Conservation (phyloP, 2,797 vertebrate species). For the Bothrops alternatus region DNA sequence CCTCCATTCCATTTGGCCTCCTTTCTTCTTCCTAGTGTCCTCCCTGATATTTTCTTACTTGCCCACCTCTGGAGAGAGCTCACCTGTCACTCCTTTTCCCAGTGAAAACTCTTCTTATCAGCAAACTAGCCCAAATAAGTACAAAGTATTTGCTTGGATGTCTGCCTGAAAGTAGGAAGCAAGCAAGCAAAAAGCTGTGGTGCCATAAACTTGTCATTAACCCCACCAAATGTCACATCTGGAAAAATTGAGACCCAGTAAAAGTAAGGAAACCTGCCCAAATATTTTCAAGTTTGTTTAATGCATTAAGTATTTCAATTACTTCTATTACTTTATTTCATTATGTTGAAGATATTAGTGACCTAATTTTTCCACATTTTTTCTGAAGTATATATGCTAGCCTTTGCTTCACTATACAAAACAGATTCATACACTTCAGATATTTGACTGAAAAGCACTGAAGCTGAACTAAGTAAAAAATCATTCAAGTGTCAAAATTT, state of each 20-base stretch:
- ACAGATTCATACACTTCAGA: not conserved
- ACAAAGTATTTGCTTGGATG: not conserved
- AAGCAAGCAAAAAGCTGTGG: not conserved
- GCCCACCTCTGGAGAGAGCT: no score
- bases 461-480: constrained; percentile 16
- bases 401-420: not conserved
- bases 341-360: not conserved
- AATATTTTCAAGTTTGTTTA: not conserved
- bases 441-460: not conserved
- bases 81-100: no score
- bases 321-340: not conserved
- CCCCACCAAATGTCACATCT: not conserved
- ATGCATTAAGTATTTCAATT: not conserved
- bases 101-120: no score
- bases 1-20: no score
- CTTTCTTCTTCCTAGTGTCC: no score
- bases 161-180: not conserved
- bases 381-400: not conserved
- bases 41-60: no score
- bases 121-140: no score
- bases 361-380: not conserved
- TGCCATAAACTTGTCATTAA: not conserved
- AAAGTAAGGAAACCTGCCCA: not conserved
- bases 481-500: not conserved
- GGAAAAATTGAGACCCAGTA: not conserved